phyloP scores from a whole-genome alignment of 2,113 vertebrate genomes.

The Microcebus murinus region DNA sequence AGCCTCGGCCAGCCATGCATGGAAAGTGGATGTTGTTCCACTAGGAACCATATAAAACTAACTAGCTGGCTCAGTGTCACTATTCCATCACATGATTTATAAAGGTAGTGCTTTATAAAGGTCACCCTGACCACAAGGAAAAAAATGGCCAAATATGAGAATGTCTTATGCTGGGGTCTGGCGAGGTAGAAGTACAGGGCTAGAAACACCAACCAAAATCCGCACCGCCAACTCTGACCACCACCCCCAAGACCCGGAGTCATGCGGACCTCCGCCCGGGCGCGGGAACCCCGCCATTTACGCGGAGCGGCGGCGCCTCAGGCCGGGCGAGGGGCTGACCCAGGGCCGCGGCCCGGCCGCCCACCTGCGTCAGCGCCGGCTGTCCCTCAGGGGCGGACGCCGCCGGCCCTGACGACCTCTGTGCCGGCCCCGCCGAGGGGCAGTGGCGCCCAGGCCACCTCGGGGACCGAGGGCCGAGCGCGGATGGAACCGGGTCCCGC shows the following conservation, averaged over 20 bases:
- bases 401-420: not conserved
- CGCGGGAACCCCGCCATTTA: too few relatives aligned
- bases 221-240: not conserved
- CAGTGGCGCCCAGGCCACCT: not conserved
- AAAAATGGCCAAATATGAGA: not conserved
- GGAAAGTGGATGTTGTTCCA: not conserved
- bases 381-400: not conserved
- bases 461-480: not conserved
- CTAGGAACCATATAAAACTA: not conserved
- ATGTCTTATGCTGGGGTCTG: not conserved
- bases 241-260: not conserved
- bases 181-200: not conserved
- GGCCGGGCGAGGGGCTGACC: too few relatives aligned
- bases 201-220: not conserved
- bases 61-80: not conserved
- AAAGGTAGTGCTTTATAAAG: not conserved
- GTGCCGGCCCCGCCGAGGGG: not conserved
- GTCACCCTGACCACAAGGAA: not conserved
- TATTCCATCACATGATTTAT: too few relatives aligned
- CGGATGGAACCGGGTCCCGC: not conserved
- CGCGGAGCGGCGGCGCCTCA: too few relatives aligned
- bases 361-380: not conserved
- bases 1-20: not conserved
- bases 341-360: not conserved
- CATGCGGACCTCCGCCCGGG: too few relatives aligned